Base-by-base conservation (phyloP, 2,888 invertebrate species). In the Caenorhabditis becei region DNA sequence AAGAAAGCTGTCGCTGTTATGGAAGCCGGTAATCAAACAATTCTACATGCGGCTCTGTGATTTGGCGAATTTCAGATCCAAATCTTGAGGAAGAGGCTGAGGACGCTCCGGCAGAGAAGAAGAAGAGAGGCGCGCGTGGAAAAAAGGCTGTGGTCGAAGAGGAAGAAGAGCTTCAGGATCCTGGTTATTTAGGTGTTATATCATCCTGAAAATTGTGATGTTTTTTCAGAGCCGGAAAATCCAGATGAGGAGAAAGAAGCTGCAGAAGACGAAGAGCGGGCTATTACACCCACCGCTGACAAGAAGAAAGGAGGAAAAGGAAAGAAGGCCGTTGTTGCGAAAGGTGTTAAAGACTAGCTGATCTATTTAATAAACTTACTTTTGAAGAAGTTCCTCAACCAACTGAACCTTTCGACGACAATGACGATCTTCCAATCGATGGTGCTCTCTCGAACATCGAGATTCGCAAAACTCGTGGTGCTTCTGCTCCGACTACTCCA, bases 351-450 rank as follows among this genome's bases (percentile, higher is more conserved):
- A 47, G 47, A 5, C 5, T n/a, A n/a, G 47, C 14, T 32, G 32
- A 11, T 47, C 18, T 18, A 18, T 47, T 47, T 18, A 18, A 14
- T 41, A 14, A 41, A 41, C 14, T 14, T 7, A 11, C 32, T 41
- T 14, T 41, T 41, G 14, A 7, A 41, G 41, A 7, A 14, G 14
- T 41, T 14, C 41, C 7, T 11, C 41, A 41, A 14, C 41, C 7
- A 14, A 14, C 18, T n/a, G 47, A 47, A 11, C 20, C 47, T 7
- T 2, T 47, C 18, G 47, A n/a, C 5, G 20, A 47, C 47, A 18
- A 18, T 18, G 20, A n/a, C 47, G 54, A 56, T 16, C 18, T 56
- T 28, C 54, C 54, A n/a, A 56, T 56, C 28, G 8, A 26, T 32
- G 26, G 5, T 32, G 54, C 54, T 24, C 32, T 28, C 7, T 8